Base-by-base conservation (phyloP, 2,888 invertebrate genomes). In the Orthosia cruda region DNA sequence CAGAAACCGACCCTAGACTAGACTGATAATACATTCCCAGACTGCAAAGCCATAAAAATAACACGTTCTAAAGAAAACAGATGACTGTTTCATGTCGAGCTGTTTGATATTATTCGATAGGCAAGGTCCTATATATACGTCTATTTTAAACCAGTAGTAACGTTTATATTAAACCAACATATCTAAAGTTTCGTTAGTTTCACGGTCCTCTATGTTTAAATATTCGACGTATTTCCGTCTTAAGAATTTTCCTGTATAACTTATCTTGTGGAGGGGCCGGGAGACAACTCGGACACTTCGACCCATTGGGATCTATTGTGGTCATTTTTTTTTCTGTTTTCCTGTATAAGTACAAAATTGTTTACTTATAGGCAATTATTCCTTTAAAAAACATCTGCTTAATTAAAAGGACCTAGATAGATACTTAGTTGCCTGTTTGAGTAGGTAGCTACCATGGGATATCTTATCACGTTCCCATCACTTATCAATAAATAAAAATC, bases 131-230 rank as follows among this genome's bases (percentile, higher is more conserved):
- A 0, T 49, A 68, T 50, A 15, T 20, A 32, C 4, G 4, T 64
- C 76, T 76, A 75, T 77, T 77, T 77, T 50, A 55, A 71, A 54
- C 49, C 20, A 16, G 26, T 40, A 40, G 40, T 49, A 40, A 23
- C 15, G 52, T 75, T 68, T 68, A 26, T 54, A 74, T 58, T 49
- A 57, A 63, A 23, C n/a, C 23, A 32, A 55, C 9, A 45, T 47
- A 40, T 9, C 40, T 40, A 76, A 49, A 54, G 47, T 47, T 69
- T 32, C 18, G 20, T 9, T 1, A 61, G 65, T 52, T 77, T 77
- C 72, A 77, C 13, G 72, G 77, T 12, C 50, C 13, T 64, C 50
- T 64, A 40, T 49, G 45, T 54, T 47, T 49, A 58, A n/a, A n/a
- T n/a, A n/a, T 15, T 52, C 15, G 11, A 55, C 3, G 9, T 26